Conservation (phyloP, 2,888 invertebrate genomes). For the Sympetrum striolatum region DNA sequence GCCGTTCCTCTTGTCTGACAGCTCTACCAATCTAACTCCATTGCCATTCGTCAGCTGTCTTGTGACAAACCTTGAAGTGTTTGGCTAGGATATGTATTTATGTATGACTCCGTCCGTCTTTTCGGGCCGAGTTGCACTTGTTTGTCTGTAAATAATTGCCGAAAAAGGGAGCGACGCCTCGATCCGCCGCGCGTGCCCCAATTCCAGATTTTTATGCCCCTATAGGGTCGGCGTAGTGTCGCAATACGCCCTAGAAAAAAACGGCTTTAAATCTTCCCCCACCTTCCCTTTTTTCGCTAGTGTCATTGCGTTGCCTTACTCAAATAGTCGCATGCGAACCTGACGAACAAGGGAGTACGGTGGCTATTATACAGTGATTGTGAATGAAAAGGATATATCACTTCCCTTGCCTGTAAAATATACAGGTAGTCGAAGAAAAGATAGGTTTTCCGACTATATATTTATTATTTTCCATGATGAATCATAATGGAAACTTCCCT, state of each 20-base stretch:
- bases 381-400: background rate
- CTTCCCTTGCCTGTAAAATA: no score
- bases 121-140: background rate
- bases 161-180: slow-evolving; percentile 8
- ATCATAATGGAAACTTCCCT: no score
- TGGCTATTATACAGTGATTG: background rate
- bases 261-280: background rate
- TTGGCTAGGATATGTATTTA: no score
- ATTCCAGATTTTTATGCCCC: slow-evolving; percentile 22
- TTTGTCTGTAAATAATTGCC: background rate
- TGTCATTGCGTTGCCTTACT: background rate
- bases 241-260: slow-evolving; percentile 33
- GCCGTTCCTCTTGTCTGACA: no score
- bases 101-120: background rate
- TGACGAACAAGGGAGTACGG: background rate
- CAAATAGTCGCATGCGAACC: background rate
- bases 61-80: no score
- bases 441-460: no score
- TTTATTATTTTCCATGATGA: no score
- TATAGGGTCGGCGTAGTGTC: background rate
- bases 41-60: no score
- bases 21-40: no score
- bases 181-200: slow-evolving; percentile 3
- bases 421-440: no score
- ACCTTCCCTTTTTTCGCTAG: background rate